Evolutionary conservation across 2,888 invertebrate genomes (phyloP).

Genomic region (Agapostemon virescens): DNA sequence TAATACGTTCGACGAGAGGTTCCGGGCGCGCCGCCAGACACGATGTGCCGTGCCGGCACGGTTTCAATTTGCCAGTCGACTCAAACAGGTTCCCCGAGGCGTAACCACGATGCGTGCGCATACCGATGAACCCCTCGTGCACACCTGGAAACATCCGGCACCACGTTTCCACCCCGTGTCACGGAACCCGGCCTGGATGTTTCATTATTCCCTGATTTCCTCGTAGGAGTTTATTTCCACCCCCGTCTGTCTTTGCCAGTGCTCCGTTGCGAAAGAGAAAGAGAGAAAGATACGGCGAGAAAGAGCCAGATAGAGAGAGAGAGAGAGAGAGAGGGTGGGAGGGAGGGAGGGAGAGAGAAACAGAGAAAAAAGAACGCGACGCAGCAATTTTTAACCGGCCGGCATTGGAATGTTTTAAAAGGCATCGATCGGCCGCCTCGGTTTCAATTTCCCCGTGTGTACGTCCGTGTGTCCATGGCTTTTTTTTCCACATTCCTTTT

Average conservation of each 20-base stretch:
- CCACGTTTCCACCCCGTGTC: slow-evolving; percentile 9
- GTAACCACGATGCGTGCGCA: slow-evolving; percentile 54
- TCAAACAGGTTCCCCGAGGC: slow-evolving; percentile 73
- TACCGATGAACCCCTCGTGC: slow-evolving; percentile 34
- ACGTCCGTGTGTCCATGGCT: background rate
- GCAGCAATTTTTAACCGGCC: slow-evolving; percentile 22
- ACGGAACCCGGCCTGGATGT: slow-evolving; percentile 17
- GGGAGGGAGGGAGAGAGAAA: background rate
- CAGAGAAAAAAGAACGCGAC: background rate
- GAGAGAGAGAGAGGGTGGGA: background rate
- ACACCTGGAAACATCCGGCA: slow-evolving; percentile 51
- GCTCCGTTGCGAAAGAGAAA: too few relatives aligned
- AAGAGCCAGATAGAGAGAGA: too few relatives aligned
- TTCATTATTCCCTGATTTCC: slow-evolving; percentile 49
- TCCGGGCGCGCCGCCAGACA: slow-evolving; percentile 62
- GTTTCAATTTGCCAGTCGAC: slow-evolving; percentile 73
- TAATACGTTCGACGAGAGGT: slow-evolving; percentile 68
- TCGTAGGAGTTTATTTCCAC: slow-evolving; percentile 31
- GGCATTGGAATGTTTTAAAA: slow-evolving; percentile 14
- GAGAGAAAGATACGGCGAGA: background rate
- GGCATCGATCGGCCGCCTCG: slow-evolving; percentile 5
- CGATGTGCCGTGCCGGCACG: slow-evolving; percentile 48
- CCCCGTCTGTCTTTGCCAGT: background rate
- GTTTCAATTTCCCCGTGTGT: slow-evolving; percentile 11
- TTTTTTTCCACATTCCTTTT: background rate